Conservation (phyloP, 2,888 invertebrate genomes). For the Lagria hirta region DNA sequence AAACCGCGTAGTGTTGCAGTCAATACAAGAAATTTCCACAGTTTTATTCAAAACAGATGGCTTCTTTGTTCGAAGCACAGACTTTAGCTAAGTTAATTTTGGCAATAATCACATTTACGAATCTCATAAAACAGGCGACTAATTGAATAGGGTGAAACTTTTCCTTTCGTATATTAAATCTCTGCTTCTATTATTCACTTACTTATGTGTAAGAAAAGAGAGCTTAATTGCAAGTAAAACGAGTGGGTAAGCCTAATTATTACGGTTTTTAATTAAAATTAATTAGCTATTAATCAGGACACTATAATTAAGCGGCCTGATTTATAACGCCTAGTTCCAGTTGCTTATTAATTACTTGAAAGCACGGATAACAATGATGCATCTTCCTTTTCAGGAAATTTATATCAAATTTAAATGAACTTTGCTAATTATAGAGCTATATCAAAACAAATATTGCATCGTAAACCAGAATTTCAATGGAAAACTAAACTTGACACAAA, state of each 20-base stretch:
- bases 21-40: too few relatives aligned
- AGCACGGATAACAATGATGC: constrained; percentile 5
- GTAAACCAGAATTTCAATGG: too few relatives aligned
- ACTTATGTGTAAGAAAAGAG: constrained; percentile 5
- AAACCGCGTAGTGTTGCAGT: too few relatives aligned
- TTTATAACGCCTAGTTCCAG: constrained; percentile 16
- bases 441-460: too few relatives aligned
- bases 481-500: too few relatives aligned
- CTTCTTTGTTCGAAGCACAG: too few relatives aligned
- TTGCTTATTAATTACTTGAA: constrained; percentile 11
- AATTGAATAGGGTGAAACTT: not conserved
- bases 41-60: too few relatives aligned
- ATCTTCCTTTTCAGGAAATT: not conserved
- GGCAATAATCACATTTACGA: not conserved
- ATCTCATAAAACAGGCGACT: too few relatives aligned
- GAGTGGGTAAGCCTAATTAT: constrained; percentile 31
- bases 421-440: too few relatives aligned
- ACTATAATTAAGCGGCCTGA: constrained; percentile 19
- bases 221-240: constrained; percentile 16
- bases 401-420: too few relatives aligned
- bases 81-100: too few relatives aligned
- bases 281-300: constrained; percentile 40
- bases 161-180: constrained; percentile 1
- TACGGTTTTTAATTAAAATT: constrained; percentile 41
- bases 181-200: too few relatives aligned